Conservation (phyloP, 2,113 vertebrate genomes). For the Lepidiolamprologus cunningtoni region DNA sequence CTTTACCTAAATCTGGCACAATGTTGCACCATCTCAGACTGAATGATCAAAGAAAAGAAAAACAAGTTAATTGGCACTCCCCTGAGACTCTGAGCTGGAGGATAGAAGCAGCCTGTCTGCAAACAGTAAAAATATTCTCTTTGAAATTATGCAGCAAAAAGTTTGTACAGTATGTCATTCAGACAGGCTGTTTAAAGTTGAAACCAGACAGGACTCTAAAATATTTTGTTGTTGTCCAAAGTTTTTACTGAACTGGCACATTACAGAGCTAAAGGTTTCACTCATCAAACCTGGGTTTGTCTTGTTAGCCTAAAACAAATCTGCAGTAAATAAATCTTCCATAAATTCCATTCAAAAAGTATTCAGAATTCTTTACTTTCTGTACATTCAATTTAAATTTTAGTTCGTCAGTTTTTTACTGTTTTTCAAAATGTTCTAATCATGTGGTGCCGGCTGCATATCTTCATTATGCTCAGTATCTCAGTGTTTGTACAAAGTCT, state of each 20-base stretch:
- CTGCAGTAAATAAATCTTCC: background rate
- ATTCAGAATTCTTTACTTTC: background rate
- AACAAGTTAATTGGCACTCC: constrained; percentile 45
- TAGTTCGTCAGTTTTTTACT: background rate
- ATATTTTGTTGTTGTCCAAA: background rate
- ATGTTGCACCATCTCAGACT: constrained; percentile 29
- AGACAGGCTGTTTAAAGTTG: background rate
- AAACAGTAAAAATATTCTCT: constrained; percentile 25
- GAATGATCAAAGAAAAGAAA: constrained; percentile 40
- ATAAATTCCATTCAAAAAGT: background rate
- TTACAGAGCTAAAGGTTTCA: background rate
- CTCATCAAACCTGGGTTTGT: background rate
- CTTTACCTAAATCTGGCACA: constrained; percentile 14
- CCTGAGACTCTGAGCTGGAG: background rate
- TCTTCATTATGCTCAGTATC: background rate
- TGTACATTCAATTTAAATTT: background rate
- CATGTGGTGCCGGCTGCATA: background rate
- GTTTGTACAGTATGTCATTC: background rate
- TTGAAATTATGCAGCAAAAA: constrained; percentile 24
- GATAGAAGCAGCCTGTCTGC: background rate
- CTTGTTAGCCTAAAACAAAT: background rate
- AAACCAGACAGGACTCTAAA: background rate
- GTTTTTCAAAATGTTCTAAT: background rate
- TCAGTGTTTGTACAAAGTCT: background rate
- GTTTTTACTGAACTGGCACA: background rate